Base-by-base conservation (phyloP, 2,797 vertebrate species). In the Fratercula arctica region DNA sequence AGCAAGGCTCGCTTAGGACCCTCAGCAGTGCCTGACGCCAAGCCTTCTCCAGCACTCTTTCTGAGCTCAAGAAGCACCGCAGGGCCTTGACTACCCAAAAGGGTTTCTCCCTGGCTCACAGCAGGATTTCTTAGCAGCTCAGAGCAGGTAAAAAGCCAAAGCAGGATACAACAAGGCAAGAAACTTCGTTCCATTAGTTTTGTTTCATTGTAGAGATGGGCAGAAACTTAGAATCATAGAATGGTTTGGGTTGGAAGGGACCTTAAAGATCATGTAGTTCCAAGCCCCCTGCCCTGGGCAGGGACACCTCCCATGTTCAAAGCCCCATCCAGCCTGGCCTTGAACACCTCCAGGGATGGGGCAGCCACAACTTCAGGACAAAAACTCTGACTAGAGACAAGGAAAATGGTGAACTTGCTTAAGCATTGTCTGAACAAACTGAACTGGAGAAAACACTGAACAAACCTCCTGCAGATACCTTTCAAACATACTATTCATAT, bases 401-500 rank as follows among this genome's bases (percentile, higher is more conserved):
- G 18, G 41, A 50, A 83, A 96, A 68, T 16, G 17, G 17, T 7
- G 9, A 84, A 68, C 20, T 19, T 31, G 16, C 12, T 90, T 33
- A 59, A 37, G 56, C 1, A 0, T 10, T 53, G 16, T 29, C 60
- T 63, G 41, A 82, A 72, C 11, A 64, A 90, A 68, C 10, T 9
- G 18, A 67, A 28, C 18, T 5, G 12, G 57, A 87, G 18, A 87
- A 82, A 80, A 63, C 45, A 75, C 13, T 3, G 16, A 78, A 4
- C 15, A 73, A 88, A 63, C 4, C 33, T 80, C 60, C 50, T 69
- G 61, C 2, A 12, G 39, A 7, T 56, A 48, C 29, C 17, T 81
- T 78, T 69, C 61, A 86, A 69, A 78, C 1, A 54, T 2, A 80
- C 57, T 4, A 21, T 25, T 53, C 0, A 0, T 23, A n/a, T 13